Evolutionary conservation across 2,113 vertebrate species (phyloP).

Genomic region (Cichladusa arquata): DNA sequence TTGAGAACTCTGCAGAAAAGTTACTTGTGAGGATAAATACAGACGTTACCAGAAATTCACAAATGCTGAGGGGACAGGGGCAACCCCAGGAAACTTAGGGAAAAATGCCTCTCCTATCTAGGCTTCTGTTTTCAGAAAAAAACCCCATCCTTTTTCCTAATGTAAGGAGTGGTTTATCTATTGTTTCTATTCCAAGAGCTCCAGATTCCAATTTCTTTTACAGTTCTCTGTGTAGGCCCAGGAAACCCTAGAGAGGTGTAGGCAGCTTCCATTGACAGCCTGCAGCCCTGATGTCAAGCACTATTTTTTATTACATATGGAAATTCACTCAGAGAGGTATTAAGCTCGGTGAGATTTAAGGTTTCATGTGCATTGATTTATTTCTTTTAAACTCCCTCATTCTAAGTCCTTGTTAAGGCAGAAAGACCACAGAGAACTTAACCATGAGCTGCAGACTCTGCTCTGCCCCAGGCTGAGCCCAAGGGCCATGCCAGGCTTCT

Average conservation of each 20-base stretch:
- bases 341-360: background rate
- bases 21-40: background rate
- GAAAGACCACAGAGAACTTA: background rate
- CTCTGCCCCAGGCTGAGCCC: background rate
- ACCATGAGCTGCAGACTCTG: background rate
- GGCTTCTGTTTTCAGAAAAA: background rate
- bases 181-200: background rate
- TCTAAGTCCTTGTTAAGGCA: background rate
- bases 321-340: background rate
- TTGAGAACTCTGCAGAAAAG: background rate
- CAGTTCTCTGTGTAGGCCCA: background rate
- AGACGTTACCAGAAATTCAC: background rate
- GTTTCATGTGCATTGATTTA: background rate
- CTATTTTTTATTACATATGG: background rate
- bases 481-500: background rate
- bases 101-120: background rate
- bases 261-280: background rate
- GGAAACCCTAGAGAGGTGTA: background rate
- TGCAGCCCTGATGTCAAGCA: background rate
- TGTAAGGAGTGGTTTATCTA: background rate
- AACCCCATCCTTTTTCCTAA: background rate
- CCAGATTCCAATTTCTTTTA: background rate
- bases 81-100: background rate
- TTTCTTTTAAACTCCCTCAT: background rate
- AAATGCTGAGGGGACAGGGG: background rate